Conservation (phyloP, 2,797 vertebrate genomes). For the Eutrigla gurnardus region DNA sequence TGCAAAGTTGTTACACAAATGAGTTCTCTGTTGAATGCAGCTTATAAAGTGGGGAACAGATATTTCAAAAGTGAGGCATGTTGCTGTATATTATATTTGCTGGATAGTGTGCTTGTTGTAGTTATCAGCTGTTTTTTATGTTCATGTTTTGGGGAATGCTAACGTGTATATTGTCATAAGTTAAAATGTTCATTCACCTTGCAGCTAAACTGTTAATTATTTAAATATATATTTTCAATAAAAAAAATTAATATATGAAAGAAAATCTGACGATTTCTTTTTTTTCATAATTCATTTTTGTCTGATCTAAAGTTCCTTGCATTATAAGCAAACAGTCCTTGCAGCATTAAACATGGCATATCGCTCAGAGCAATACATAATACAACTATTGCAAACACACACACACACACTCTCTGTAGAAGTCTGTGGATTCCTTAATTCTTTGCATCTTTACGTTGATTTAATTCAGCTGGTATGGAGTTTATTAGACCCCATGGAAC, state of each 20-base stretch:
- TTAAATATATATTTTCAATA: constrained; percentile 64
- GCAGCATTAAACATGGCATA: neutral
- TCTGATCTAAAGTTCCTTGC: neutral
- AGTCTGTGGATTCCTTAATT: neutral
- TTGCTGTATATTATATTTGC: constrained; percentile 12
- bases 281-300: neutral
- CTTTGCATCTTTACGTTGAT: neutral
- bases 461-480: neutral
- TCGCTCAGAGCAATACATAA: neutral
- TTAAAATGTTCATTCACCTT: constrained; percentile 28
- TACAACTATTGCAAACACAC: neutral
- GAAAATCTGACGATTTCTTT: neutral
- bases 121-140: constrained; percentile 2
- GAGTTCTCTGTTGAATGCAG: constrained; percentile 48
- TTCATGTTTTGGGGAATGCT: constrained; percentile 17
- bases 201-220: constrained; percentile 31
- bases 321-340: neutral
- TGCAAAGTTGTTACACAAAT: constrained; percentile 52
- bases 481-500: neutral
- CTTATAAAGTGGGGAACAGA: constrained; percentile 3
- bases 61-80: constrained; percentile 37
- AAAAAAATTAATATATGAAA: constrained; percentile 30
- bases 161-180: neutral
- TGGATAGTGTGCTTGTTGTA: constrained; percentile 5
- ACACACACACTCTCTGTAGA: too few relatives aligned